These are phyloP conservation scores for Spilogale gracilis DNA, from an alignment of 2,113 vertebrate species.

Conservation along the genomic window DNA sequence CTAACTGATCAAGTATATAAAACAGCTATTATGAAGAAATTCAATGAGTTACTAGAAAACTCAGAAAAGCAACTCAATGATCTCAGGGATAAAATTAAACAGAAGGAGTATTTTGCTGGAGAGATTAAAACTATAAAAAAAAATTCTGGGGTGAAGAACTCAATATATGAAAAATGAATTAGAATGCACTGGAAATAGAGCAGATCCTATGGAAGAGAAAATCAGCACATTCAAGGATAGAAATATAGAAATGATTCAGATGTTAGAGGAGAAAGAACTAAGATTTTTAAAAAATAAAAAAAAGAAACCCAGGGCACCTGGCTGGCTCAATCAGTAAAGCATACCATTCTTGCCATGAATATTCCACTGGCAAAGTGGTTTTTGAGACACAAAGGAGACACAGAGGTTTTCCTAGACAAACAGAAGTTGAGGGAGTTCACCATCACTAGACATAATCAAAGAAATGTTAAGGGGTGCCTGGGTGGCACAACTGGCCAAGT, in stretches of 20 bases:
- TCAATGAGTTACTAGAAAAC: not conserved
- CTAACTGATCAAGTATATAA: not conserved
- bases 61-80: not conserved
- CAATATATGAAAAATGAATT: not conserved
- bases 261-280: not conserved
- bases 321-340: not conserved
- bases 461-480: not conserved
- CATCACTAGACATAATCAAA: not conserved
- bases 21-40: not conserved
- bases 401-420: not conserved
- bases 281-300: not conserved
- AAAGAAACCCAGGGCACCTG: not conserved
- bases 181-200: not conserved
- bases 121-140: not conserved
- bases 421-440: not conserved
- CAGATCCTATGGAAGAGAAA: not conserved
- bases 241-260: not conserved
- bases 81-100: not conserved
- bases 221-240: not conserved
- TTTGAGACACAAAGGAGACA: not conserved
- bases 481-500: not conserved
- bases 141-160: not conserved
- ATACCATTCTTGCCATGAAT: not conserved
- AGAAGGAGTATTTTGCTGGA: not conserved
- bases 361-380: too few species aligned